Evolutionary conservation across 2,797 vertebrate species (phyloP).

Genomic region (Hylomyscus alleni): DNA sequence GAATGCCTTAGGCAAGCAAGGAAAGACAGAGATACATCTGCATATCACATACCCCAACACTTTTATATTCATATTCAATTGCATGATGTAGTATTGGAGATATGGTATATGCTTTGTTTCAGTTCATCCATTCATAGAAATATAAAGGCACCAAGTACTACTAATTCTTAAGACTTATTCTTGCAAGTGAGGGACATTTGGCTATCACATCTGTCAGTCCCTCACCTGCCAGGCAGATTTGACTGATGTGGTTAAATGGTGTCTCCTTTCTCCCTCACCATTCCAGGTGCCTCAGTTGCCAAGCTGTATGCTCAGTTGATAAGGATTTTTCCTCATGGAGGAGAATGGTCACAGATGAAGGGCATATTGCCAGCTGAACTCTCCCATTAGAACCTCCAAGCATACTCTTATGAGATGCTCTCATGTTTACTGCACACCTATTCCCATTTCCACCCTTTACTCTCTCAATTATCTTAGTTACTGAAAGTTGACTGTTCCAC

Average conservation of each 20-base stretch:
- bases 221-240: neutral
- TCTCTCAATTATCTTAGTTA: no score
- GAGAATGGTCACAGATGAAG: neutral
- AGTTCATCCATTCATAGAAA: neutral
- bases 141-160: neutral
- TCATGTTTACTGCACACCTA: neutral
- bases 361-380: neutral
- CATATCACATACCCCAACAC: neutral
- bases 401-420: neutral
- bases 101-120: neutral
- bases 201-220: neutral
- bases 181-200: neutral
- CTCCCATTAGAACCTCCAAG: no score
- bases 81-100: neutral
- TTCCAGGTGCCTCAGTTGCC: neutral
- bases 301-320: neutral
- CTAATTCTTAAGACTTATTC: neutral
- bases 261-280: neutral
- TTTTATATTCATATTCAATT: no score
- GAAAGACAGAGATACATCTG: neutral
- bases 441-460: no score
- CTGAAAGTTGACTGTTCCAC: neutral
- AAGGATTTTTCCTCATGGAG: neutral
- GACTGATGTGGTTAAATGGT: neutral
- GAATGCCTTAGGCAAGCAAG: neutral